Base-by-base conservation (phyloP, 2,113 vertebrate species). In the Morone saxatilis region DNA sequence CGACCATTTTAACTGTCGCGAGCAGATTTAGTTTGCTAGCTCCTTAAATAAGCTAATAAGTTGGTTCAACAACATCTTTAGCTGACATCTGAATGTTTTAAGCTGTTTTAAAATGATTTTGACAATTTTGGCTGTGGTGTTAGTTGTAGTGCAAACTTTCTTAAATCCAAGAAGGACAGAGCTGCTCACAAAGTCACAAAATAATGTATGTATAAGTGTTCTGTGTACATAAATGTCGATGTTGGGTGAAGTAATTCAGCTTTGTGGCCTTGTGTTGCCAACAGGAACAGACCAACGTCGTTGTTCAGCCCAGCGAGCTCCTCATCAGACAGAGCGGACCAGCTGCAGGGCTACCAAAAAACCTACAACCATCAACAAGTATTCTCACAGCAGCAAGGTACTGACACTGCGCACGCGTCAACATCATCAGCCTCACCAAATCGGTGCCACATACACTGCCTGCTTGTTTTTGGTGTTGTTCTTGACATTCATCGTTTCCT, bases 321-420 rank as follows among this genome's bases (percentile, higher is more conserved):
- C 4, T 88, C 88, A 4, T 82, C 89, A 13, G 91, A 92, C 54
- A 12, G 85, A 54, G 41, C 20, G 0, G 83, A 91, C 51, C 84
- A 81, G 51, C 85, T 86, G 43, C 90, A 89, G 5, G 59, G 63
- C 12, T 92, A 43, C 81, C 82, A 91, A 57, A 92, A 91, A 71
- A 36, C 56, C 50, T 92, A 88, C 84, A 62, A 16, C 87, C 89
- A 89, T 6, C 93, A 93, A 1, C 91, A 90, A 11, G 72, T 90
- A 0, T 88, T 90, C 45, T 62, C 92, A 1, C 87, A 91, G 81
- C 90, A 91, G 56, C 88, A 81, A 86, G 91, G 92, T 94, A 86
- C 25, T 0, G 48, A 76, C 65, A 6, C n/a, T 0, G 6, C n/a
- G 22, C 0, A 38, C 22, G 3, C 45, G 43, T 48, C 47, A 20